These are phyloP conservation scores for Pipistrellus pygmaeus DNA, from an alignment of 2,797 vertebrate genomes.

Conservation along the genomic window DNA sequence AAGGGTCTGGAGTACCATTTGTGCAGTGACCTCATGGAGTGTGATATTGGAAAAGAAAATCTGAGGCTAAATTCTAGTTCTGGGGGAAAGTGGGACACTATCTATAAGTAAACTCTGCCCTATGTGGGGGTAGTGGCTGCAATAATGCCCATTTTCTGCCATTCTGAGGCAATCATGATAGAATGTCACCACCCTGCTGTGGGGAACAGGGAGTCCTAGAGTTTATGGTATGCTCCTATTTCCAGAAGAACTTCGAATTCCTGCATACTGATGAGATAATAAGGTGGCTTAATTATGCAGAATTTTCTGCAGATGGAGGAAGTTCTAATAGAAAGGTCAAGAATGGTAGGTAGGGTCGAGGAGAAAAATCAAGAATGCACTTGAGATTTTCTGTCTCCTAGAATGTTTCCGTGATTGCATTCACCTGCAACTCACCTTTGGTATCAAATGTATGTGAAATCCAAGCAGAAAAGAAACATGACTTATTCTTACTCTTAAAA, in stretches of 20 bases:
- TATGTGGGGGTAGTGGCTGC: not conserved
- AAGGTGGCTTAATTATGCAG: constrained; percentile 2
- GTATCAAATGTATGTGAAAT: constrained; percentile 58
- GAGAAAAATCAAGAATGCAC: constrained; percentile 56
- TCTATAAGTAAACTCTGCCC: not conserved
- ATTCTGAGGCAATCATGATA: not conserved
- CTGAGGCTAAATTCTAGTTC: not conserved
- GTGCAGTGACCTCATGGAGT: not conserved
- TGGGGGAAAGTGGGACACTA: not conserved
- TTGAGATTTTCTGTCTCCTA: not conserved
- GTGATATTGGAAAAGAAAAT: not conserved
- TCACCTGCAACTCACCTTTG: not conserved
- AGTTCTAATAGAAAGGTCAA: constrained; percentile 58
- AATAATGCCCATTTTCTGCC: not conserved
- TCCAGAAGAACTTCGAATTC: constrained; percentile 55
- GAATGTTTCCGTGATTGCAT: constrained; percentile 59
- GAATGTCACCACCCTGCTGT: not conserved
- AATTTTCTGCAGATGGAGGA: constrained; percentile 72
- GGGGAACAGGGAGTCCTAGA: not conserved
- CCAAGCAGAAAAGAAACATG: constrained; percentile 41
- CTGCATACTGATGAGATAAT: constrained; percentile 71
- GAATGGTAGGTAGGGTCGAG: constrained; percentile 40
- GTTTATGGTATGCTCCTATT: not conserved
- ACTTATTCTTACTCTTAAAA: constrained; percentile 32
- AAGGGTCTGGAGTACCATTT: fast-evolving